Conservation (phyloP, 2,888 invertebrate genomes). For the Nephrotoma guestfalica region DNA sequence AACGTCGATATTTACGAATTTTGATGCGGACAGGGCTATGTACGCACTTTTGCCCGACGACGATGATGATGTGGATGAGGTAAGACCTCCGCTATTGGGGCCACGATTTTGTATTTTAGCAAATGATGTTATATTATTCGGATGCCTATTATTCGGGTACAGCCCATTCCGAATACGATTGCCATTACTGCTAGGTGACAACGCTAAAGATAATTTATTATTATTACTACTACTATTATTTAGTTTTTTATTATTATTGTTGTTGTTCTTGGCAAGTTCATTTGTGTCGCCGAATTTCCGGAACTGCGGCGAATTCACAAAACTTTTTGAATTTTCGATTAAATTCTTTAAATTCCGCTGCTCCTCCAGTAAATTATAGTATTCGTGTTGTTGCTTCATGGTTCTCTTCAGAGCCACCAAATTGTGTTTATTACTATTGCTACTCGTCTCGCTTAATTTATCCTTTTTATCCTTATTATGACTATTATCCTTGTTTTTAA, state of each 20-base stretch:
- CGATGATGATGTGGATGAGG: not conserved
- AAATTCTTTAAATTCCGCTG: slow-evolving; percentile 7
- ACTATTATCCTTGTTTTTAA: not conserved
- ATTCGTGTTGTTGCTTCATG: slow-evolving; percentile 12
- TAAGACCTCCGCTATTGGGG: not conserved
- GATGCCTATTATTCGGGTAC: slow-evolving; percentile 4
- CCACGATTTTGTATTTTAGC: slow-evolving; percentile 3
- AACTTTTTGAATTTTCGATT: slow-evolving; percentile 2
- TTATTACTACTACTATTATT: not conserved
- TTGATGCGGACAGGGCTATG: slow-evolving; percentile 7
- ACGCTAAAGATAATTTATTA: not conserved
- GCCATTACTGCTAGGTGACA: not conserved
- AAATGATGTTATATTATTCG: not conserved
- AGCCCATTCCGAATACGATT: not conserved
- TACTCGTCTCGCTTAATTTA: slow-evolving; percentile 4
- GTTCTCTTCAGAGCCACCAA: slow-evolving; percentile 13
- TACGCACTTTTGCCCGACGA: not conserved
- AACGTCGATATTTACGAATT: slow-evolving; percentile 13
- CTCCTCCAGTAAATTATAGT: slow-evolving; percentile 14
- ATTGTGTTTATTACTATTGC: slow-evolving; percentile 10
- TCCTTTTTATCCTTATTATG: slow-evolving; percentile 10
- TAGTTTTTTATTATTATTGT: slow-evolving; percentile 9
- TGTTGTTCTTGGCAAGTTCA: slow-evolving; percentile 11
- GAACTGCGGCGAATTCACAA: slow-evolving; percentile 8
- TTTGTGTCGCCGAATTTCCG: slow-evolving; percentile 16